phyloP scores from a whole-genome alignment of 2,888 invertebrate genomes.

The Caenorhabditis zanzibari region DNA sequence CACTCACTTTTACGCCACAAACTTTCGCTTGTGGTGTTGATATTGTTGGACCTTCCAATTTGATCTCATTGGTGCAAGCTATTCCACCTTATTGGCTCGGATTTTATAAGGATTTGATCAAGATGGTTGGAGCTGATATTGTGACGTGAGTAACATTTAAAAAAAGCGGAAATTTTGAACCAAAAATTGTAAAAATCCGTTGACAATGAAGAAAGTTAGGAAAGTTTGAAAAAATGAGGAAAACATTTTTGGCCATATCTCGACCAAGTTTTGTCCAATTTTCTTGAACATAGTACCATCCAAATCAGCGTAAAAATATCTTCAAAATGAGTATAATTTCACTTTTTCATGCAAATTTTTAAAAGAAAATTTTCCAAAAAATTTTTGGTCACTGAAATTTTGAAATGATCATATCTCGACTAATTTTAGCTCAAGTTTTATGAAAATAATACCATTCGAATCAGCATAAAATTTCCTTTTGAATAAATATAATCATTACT shows the following conservation, averaged over 20 bases:
- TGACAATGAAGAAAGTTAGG: not conserved
- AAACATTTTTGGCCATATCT: not conserved
- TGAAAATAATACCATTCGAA: not conserved
- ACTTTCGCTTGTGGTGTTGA: conserved; percentile 83
- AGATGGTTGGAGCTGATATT: conserved; percentile 78
- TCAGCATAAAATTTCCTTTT: not conserved
- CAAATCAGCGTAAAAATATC: not conserved
- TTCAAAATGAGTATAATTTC: not conserved
- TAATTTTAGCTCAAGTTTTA: not conserved
- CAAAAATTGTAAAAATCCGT: not conserved
- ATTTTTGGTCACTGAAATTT: no score
- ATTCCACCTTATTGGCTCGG: conserved; percentile 83
- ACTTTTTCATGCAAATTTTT: not conserved
- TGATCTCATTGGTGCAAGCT: conserved; percentile 81
- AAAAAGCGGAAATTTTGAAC: not conserved
- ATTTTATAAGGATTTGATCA: conserved; percentile 81
- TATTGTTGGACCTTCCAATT: conserved; percentile 82
- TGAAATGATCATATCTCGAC: not conserved
- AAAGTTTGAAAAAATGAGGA: not conserved
- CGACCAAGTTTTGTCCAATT: not conserved
- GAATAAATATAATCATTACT: not conserved
- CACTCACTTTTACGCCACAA: conserved; percentile 82
- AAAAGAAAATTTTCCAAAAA: no score
- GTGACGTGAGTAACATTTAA: conserved; percentile 54
- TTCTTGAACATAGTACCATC: not conserved